Percentiles rank a stretch among this genome's conserved stretches.
Evolutionary conservation across 92 coral and sea anemone genomes (phyloP).

Genomic region (Epizoanthus scotinus): DNA sequence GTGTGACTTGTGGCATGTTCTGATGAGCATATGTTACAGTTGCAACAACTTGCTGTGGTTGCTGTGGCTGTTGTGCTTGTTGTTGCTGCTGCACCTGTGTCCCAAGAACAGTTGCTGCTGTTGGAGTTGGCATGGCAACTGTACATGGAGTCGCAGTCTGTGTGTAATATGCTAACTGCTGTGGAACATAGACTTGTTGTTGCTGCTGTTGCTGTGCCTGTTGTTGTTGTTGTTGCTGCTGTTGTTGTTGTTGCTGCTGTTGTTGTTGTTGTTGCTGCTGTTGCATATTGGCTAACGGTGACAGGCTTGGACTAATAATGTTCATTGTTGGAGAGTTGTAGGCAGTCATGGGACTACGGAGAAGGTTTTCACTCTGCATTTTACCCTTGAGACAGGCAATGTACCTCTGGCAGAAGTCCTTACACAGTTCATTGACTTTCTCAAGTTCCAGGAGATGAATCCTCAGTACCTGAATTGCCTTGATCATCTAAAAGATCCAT

Average conservation of each 20-base stretch:
- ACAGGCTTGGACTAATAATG: slow-evolving; percentile 53
- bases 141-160: slow-evolving; percentile 71
- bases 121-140: slow-evolving; percentile 84
- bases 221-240: slow-evolving; percentile 63
- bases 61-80: slow-evolving; percentile 9
- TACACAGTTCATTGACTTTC: slow-evolving; percentile 97
- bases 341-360: slow-evolving; percentile 77
- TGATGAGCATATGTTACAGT: slow-evolving; percentile 72
- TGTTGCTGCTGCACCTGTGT: slow-evolving; percentile 63
- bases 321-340: slow-evolving; percentile 57
- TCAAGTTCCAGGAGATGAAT: slow-evolving; percentile 95
- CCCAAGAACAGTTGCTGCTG: slow-evolving; percentile 66
- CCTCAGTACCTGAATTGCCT: slow-evolving; percentile 95
- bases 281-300: slow-evolving; percentile 35
- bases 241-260: slow-evolving; percentile 41
- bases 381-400: slow-evolving; percentile 99
- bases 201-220: slow-evolving; percentile 60
- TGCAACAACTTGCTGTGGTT: slow-evolving; percentile 61
- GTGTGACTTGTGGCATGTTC: slow-evolving; percentile 52
- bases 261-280: slow-evolving; percentile 26
- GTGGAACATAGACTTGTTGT: slow-evolving; percentile 60
- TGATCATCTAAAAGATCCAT: slow-evolving; percentile 75
- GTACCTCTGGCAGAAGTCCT: slow-evolving; percentile 98
- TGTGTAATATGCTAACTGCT: slow-evolving; percentile 43
- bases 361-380: slow-evolving; percentile 95